phyloP scores from a whole-genome alignment of 2,113 vertebrate genomes.

The Megaceryle maxima region DNA sequence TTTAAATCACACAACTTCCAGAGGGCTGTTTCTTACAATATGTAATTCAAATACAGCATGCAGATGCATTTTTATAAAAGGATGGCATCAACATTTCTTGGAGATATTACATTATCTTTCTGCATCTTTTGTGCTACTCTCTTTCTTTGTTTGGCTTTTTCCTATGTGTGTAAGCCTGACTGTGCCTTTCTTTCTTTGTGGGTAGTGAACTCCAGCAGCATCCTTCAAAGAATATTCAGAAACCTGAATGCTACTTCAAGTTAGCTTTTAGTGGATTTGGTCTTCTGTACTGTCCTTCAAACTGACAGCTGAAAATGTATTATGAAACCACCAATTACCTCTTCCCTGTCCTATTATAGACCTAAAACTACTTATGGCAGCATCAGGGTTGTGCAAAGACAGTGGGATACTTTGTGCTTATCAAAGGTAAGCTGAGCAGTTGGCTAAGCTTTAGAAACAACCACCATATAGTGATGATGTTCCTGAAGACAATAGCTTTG shows the following conservation, averaged over 20 bases:
- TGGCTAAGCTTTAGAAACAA: not conserved
- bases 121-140: not conserved
- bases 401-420: not conserved
- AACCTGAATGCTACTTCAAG: not conserved
- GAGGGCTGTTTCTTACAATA: not conserved
- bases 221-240: not conserved
- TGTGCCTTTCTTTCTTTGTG: not conserved
- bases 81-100: not conserved
- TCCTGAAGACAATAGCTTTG: not conserved
- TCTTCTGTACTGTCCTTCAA: not conserved
- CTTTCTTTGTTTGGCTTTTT: not conserved
- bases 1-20: not conserved
- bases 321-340: not conserved
- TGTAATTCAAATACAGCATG: not conserved
- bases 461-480: not conserved
- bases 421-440: not conserved
- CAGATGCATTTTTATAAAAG: not conserved
- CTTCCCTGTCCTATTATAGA: not conserved
- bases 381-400: not conserved
- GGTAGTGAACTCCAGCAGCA: not conserved
- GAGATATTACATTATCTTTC: not conserved
- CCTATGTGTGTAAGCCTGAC: not conserved
- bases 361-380: not conserved
- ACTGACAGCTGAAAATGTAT: not conserved
- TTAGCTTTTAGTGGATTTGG: not conserved